Evolutionary conservation across 2,888 invertebrate genomes (phyloP).

Genomic region (Hypomecis atomaria): DNA sequence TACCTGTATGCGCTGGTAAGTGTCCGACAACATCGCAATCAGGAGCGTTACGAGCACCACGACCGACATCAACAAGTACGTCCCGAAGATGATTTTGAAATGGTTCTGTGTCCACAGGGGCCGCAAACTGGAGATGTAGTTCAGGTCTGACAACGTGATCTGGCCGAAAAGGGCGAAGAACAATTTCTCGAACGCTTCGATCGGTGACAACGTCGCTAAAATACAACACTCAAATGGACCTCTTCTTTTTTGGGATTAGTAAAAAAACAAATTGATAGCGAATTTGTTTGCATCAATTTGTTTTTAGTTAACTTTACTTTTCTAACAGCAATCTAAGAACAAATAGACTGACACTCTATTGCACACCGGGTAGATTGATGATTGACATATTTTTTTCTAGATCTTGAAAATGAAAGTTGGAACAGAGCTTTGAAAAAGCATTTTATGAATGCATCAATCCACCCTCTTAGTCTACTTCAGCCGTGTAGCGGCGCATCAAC

Average conservation of each 20-base stretch:
- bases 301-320: constrained; percentile 54
- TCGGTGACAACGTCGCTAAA: constrained; percentile 93
- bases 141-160: constrained; percentile 93
- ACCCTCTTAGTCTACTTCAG: constrained; percentile 67
- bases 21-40: constrained; percentile 99
- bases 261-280: constrained; percentile 66
- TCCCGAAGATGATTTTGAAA: constrained; percentile 96
- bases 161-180: constrained; percentile 99
- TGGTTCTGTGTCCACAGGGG: constrained; percentile 93
- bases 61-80: constrained; percentile 98
- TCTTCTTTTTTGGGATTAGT: constrained; percentile 47
- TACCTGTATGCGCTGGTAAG: constrained; percentile 99
- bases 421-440: neutral
- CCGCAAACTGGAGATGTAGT: constrained; percentile 88
- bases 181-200: constrained; percentile 97
- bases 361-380: constrained; percentile 70
- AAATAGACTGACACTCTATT: constrained; percentile 61
- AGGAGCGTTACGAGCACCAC: constrained; percentile 99
- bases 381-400: constrained; percentile 40
- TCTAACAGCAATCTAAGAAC: constrained; percentile 55
- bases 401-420: constrained; percentile 36
- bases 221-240: constrained; percentile 81
- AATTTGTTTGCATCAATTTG: constrained; percentile 59
- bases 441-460: constrained; percentile 67
- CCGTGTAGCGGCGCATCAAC: constrained; percentile 68